Evolutionary conservation across 2,888 invertebrate species (phyloP).

Genomic region (Chrysodeixis includens): DNA sequence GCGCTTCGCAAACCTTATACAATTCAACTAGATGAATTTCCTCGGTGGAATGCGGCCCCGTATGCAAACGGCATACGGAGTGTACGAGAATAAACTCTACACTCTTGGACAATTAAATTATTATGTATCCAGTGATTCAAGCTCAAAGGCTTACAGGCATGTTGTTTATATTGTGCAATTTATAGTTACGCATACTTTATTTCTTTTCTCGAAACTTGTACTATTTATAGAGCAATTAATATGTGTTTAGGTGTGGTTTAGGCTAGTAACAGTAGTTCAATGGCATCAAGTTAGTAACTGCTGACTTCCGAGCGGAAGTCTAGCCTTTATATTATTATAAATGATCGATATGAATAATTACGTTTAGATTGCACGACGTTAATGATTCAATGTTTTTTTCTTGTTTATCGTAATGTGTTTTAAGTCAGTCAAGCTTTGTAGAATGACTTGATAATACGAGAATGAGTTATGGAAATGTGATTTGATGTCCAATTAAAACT

Average conservation of each 20-base stretch:
- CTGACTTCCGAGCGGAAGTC: conserved; percentile 54
- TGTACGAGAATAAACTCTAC: conserved; percentile 50
- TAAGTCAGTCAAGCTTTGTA: not conserved
- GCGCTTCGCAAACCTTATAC: conserved; percentile 43
- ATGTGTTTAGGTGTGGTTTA: conserved; percentile 12
- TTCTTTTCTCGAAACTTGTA: not conserved
- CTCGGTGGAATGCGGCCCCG: conserved; percentile 55
- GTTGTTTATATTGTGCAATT: conserved; percentile 35
- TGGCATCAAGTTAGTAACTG: conserved; percentile 33
- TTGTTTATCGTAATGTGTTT: conserved; percentile 8
- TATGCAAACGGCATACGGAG: conserved; percentile 54
- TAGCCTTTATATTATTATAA: conserved; percentile 43
- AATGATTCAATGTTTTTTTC: conserved; percentile 28
- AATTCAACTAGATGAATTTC: conserved; percentile 59
- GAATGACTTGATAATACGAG: not conserved
- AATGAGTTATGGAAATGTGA: too few relatives aligned
- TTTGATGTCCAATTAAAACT: too few relatives aligned
- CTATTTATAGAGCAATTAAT: not conserved
- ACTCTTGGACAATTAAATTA: conserved; percentile 49
- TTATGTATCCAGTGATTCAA: conserved; percentile 52
- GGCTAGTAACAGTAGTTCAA: conserved; percentile 41
- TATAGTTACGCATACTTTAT: conserved; percentile 7
- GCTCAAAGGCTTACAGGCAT: conserved; percentile 32
- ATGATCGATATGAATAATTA: conserved; percentile 57
- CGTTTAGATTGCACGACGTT: conserved; percentile 37